phyloP scores from a whole-genome alignment of 2,113 vertebrate genomes.

The Pedionomus torquatus region DNA sequence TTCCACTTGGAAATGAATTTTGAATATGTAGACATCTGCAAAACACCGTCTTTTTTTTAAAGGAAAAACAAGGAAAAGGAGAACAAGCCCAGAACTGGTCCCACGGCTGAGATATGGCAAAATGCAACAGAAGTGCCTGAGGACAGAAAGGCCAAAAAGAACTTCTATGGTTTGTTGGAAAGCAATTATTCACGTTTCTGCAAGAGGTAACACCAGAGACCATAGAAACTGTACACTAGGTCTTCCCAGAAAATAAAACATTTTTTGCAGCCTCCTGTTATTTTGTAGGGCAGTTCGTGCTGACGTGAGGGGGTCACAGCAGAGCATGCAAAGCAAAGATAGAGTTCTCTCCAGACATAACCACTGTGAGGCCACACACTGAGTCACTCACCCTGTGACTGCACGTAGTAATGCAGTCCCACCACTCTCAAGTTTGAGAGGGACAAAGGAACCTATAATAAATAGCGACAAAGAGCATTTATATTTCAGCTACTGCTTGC shows the following conservation, averaged over 20 bases:
- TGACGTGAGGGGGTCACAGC: neutral
- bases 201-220: neutral
- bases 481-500: neutral
- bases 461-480: neutral
- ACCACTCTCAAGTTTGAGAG: neutral
- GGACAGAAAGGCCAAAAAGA: neutral
- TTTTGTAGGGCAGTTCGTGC: neutral
- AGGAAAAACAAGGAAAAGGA: neutral
- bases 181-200: neutral
- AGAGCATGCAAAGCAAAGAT: neutral
- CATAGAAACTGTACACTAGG: neutral
- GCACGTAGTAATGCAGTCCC: neutral
- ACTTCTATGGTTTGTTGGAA: neutral
- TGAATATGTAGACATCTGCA: neutral
- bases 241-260: neutral
- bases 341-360: neutral
- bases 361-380: neutral
- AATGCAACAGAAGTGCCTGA: accelerated
- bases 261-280: neutral
- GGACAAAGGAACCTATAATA: neutral
- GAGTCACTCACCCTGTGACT: neutral
- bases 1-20: neutral
- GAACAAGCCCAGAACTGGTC: neutral
- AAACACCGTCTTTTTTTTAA: neutral
- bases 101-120: neutral